phyloP scores from a whole-genome alignment of 2,888 invertebrate species.

The Melinopterus prodromus region DNA sequence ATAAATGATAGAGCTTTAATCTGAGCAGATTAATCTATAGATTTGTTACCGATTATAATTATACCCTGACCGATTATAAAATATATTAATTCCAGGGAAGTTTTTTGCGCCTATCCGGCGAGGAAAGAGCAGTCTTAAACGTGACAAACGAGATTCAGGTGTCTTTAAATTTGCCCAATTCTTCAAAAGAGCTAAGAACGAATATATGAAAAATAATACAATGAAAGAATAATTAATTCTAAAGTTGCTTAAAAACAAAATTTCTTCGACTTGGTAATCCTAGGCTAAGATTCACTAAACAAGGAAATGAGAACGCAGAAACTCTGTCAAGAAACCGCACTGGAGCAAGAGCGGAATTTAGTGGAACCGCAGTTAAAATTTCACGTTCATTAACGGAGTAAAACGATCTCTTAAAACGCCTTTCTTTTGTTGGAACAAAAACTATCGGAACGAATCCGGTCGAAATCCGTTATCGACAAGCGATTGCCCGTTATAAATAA shows the following conservation, averaged over 20 bases:
- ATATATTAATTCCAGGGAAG: constrained; percentile 14
- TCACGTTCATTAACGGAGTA: not conserved
- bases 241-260: not conserved
- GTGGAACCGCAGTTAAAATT: not conserved
- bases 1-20: constrained; percentile 11
- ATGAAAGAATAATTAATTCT: too few relatives aligned
- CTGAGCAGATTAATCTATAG: constrained; percentile 23
- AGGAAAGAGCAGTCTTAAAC: not conserved
- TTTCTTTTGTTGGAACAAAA: not conserved
- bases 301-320: not conserved
- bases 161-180: too few relatives aligned
- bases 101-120: not conserved
- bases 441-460: not conserved
- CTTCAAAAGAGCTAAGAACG: too few relatives aligned
- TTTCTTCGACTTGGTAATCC: not conserved
- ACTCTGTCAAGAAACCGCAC: not conserved
- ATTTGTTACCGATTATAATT: constrained; percentile 27
- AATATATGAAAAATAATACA: too few relatives aligned
- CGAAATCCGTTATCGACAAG: not conserved
- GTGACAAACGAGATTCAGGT: not conserved
- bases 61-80: constrained; percentile 25
- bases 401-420: not conserved
- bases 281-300: not conserved
- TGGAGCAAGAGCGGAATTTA: not conserved
- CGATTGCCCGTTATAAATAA: not conserved